phyloP scores from a whole-genome alignment of 2,888 invertebrate genomes.

The Synanthedon myopaeformis region DNA sequence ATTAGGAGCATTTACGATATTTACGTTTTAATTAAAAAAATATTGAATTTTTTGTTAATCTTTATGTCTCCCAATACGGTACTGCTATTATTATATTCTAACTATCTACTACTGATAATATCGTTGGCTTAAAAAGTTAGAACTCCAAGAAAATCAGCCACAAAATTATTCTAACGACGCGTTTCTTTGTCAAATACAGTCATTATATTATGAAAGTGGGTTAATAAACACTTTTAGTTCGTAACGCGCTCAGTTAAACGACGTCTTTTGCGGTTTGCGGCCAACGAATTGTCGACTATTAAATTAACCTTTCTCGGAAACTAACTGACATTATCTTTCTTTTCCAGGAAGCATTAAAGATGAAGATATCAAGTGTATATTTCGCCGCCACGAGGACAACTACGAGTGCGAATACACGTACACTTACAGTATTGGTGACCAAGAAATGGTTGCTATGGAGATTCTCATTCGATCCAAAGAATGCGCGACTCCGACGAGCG shows the following conservation, averaged over 20 bases:
- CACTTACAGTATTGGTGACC: constrained; percentile 39
- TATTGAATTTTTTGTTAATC: too few relatives aligned
- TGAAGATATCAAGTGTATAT: constrained; percentile 32
- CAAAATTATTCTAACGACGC: too few relatives aligned
- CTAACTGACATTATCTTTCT: not conserved
- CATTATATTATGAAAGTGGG: constrained; percentile 5
- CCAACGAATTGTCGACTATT: not conserved
- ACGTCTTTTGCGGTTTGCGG: constrained; percentile 3
- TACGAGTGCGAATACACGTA: constrained; percentile 52
- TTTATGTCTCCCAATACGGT: too few relatives aligned
- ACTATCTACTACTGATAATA: too few relatives aligned
- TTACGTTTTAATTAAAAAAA: too few relatives aligned
- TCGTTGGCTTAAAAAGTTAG: too few relatives aligned
- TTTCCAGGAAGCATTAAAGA: constrained; percentile 5
- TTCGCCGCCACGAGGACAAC: constrained; percentile 31
- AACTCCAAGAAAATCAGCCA: too few relatives aligned
- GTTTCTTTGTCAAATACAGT: not conserved
- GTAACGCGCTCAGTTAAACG: constrained; percentile 3
- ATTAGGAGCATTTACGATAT: too few relatives aligned
- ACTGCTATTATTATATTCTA: too few relatives aligned
- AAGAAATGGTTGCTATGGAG: constrained; percentile 36
- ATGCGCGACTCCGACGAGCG: constrained; percentile 45
- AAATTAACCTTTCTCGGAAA: constrained; percentile 1
- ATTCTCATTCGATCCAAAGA: constrained; percentile 41
- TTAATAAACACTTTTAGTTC: constrained; percentile 15